Percentiles rank a stretch among this genome's conserved stretches.
These are phyloP conservation scores for Willowsia nigromaculata DNA, from an alignment of 2,888 invertebrate species.

Conservation along the genomic window DNA sequence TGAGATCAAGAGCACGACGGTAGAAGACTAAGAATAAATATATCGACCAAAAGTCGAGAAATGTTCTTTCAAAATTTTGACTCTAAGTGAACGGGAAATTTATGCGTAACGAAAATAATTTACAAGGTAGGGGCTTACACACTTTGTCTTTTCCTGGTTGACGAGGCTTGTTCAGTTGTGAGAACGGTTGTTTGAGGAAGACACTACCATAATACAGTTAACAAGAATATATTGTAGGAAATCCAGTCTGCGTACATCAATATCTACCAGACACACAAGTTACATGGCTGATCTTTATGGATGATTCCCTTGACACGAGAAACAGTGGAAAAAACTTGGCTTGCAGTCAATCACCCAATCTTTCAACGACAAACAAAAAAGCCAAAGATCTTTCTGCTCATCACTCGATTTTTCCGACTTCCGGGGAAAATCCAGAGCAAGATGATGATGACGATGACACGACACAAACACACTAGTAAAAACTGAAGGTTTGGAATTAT, in stretches of 20 bases:
- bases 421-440: conserved; percentile 29
- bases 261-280: neutral
- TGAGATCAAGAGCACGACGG: conserved; percentile 4
- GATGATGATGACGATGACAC: neutral
- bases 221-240: too few species aligned
- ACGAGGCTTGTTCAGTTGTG: neutral
- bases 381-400: neutral
- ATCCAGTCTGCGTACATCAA: neutral
- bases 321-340: conserved; percentile 57
- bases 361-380: conserved; percentile 37
- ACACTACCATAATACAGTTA: too few species aligned
- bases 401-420: conserved; percentile 31
- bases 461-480: neutral
- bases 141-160: neutral
- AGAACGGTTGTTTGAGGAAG: neutral
- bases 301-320: conserved; percentile 19
- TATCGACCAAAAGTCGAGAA: neutral
- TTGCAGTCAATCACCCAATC: conserved; percentile 62
- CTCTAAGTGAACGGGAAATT: neutral
- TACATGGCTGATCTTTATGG: conserved; percentile 40
- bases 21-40: neutral
- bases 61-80: neutral
- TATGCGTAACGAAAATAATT: conserved; percentile 37
- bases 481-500: neutral
- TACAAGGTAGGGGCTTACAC: conserved; percentile 37